Evolutionary conservation across 2,797 vertebrate species (phyloP).

Genomic region (Melanotaenia maccullochi): DNA sequence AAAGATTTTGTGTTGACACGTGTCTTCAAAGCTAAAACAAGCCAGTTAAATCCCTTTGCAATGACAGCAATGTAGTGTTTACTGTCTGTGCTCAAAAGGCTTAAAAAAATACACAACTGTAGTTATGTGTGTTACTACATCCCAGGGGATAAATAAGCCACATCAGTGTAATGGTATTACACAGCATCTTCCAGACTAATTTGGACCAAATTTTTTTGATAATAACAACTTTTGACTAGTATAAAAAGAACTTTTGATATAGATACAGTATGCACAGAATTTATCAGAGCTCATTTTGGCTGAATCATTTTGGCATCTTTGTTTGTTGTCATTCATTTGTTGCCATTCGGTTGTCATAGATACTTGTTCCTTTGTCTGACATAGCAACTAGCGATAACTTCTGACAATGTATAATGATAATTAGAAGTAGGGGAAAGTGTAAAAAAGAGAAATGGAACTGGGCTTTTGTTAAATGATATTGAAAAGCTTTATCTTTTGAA

Average conservation of each 20-base stretch:
- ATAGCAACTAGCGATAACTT: too few relatives aligned
- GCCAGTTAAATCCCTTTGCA: not conserved
- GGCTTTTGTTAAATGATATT: not conserved
- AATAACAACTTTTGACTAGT: not conserved
- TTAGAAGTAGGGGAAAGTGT: too few relatives aligned
- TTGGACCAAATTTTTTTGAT: not conserved
- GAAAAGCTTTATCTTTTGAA: not conserved
- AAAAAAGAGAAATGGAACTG: too few relatives aligned
- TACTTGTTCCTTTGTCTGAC: too few relatives aligned
- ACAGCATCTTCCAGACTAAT: not conserved
- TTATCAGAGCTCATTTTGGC: too few relatives aligned
- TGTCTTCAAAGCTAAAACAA: not conserved
- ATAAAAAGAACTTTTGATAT: not conserved
- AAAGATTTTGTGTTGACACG: not conserved
- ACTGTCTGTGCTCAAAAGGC: not conserved
- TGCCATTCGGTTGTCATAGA: too few relatives aligned
- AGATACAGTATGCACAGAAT: not conserved
- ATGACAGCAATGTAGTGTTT: not conserved
- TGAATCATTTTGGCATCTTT: too few relatives aligned
- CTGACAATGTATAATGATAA: too few relatives aligned
- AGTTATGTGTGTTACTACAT: not conserved
- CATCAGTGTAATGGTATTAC: not conserved
- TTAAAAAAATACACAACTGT: not conserved
- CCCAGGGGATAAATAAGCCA: not conserved
- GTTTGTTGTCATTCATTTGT: too few relatives aligned